Base-by-base conservation (phyloP, 2,888 invertebrate genomes). In the Eupithecia subumbrata region DNA sequence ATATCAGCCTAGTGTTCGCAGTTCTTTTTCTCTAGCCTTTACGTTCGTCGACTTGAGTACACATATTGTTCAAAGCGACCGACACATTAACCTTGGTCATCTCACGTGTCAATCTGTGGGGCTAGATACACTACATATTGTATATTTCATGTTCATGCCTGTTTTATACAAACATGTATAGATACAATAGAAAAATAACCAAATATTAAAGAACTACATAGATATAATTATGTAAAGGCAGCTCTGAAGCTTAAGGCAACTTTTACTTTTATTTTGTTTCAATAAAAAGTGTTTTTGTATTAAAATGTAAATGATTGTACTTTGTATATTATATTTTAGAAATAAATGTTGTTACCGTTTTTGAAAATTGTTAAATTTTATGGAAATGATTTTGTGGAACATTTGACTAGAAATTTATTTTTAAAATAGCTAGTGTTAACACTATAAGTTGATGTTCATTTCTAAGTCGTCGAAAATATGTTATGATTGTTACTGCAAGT, bases 281-380 rank as follows among this genome's bases (percentile, higher is more conserved):
- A 45, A 30, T 45, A 48, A 34, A 56, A n/a, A n/a, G 5, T 25
- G 40, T 71, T 69, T 67, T 74, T 12, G 52, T 69, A 25, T 64
- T 18, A 66, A 63, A 60, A 67, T 88, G 87, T 90, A 90, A 86
- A 88, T 70, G 76, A 74, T 70, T 76, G 71, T 74, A 77, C 77
- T 78, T 76, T 74, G 30, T 77, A 78, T 79, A 83, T 73, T 48
- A 86, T 86, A 84, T 83, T 84, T 85, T 89, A 89, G 85, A 84
- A 83, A 87, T 85, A 86, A 87, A 90, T 91, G 90, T 89, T 93
- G 94, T 94, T 94, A 92, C 90, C 83, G 88, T 92, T 91, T 85
- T 80, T 88, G 88, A 89, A 90, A 88, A 93, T 90, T 94, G 93
- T 93, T 93, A 85, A 92, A 94, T 91, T 93, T 89, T 90, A 91